phyloP scores from a whole-genome alignment of 2,113 vertebrate genomes.

The Ciconia maguari region DNA sequence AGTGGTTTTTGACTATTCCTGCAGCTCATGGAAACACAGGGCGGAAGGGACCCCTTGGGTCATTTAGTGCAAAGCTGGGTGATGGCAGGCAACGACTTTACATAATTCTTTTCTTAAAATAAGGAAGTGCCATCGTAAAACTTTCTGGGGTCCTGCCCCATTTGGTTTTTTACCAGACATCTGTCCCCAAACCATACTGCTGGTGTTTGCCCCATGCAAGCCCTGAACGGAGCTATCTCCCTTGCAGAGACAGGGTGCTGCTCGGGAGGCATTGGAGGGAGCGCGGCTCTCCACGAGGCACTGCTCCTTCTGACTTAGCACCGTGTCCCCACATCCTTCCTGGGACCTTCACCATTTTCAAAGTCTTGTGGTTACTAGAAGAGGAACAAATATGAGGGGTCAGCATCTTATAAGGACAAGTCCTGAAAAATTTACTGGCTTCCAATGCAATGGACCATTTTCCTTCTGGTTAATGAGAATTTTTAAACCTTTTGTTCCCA shows the following conservation, averaged over 20 bases:
- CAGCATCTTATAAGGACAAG: neutral
- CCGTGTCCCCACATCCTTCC: neutral
- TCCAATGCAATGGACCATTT: neutral
- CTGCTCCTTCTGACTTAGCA: neutral
- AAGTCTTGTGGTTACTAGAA: neutral
- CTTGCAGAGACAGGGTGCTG: neutral
- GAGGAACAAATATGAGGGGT: neutral
- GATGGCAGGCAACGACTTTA: neutral
- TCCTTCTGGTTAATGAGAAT: neutral
- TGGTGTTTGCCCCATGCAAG: neutral
- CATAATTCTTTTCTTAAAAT: neutral
- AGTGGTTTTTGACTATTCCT: neutral
- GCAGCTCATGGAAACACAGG: neutral
- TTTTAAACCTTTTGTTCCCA: neutral
- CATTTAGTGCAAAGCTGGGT: neutral
- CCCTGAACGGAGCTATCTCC: neutral
- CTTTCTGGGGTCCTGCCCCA: neutral
- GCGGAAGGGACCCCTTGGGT: neutral
- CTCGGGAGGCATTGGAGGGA: neutral
- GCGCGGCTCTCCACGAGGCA: rapidly evolving
- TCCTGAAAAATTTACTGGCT: neutral
- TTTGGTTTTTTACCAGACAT: neutral
- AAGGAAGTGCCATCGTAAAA: rapidly evolving
- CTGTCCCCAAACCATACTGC: neutral
- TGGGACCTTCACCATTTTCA: neutral